phyloP scores from a whole-genome alignment of 2,797 vertebrate genomes.

The Ptychobarbus kaznakovi region DNA sequence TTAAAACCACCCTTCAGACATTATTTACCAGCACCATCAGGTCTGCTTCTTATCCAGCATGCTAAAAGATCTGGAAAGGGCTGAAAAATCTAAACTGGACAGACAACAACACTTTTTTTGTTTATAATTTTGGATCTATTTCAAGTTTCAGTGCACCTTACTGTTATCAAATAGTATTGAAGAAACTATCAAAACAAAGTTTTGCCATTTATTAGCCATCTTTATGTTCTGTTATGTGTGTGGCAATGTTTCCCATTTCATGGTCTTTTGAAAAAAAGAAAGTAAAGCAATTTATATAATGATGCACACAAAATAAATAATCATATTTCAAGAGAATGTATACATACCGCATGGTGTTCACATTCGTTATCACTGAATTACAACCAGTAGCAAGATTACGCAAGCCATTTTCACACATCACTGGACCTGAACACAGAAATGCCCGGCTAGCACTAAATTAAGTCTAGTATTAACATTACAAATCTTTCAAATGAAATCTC shows the following conservation, averaged over 20 bases:
- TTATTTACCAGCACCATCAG: not conserved
- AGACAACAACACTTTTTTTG: too few relatives aligned
- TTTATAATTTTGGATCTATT: not conserved
- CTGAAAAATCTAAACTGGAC: not conserved
- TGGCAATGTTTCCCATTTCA: not conserved
- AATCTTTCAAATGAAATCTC: not conserved
- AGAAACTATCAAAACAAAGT: not conserved
- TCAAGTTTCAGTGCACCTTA: not conserved
- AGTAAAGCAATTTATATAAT: not conserved
- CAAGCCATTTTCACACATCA: slow-evolving; percentile 14
- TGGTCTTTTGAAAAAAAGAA: not conserved
- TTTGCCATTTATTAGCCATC: not conserved
- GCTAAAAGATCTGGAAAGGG: not conserved
- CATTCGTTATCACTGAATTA: slow-evolving; percentile 9
- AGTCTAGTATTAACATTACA: not conserved
- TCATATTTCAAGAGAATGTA: not conserved
- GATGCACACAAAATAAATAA: not conserved
- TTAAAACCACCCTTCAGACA: not conserved
- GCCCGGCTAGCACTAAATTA: not conserved
- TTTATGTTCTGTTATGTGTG: not conserved
- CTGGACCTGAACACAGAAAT: not conserved
- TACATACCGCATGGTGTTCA: not conserved
- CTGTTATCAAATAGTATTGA: not conserved
- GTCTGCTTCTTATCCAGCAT: not conserved
- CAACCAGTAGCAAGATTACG: not conserved